phyloP scores from a whole-genome alignment of 2,797 vertebrate species.

The Spheniscus humboldti region DNA sequence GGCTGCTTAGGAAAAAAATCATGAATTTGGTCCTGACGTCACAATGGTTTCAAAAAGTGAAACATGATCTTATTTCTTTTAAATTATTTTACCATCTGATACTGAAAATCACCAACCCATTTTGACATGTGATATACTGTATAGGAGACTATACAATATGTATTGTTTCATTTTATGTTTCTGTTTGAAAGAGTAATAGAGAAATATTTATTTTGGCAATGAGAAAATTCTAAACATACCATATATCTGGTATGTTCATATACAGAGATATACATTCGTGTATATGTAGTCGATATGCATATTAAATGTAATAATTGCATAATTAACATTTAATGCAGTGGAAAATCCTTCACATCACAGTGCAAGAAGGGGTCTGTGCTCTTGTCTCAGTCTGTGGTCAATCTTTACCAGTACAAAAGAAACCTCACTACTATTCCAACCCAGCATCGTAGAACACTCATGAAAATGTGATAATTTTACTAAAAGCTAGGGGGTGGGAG shows the following conservation, averaged over 20 bases:
- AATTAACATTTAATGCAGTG: background rate
- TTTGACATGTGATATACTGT: background rate
- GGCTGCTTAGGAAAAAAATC: background rate
- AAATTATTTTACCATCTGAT: background rate
- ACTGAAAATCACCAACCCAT: background rate
- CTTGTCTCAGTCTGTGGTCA: background rate
- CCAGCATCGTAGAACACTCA: background rate
- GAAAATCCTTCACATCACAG: background rate
- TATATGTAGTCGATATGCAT: background rate
- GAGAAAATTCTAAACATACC: background rate
- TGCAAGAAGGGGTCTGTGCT: background rate
- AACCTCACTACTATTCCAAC: background rate
- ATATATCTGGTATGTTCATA: background rate
- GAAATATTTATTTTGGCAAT: background rate
- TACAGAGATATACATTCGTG: background rate
- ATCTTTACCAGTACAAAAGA: background rate
- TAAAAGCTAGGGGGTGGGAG: background rate
- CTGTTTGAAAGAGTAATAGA: background rate
- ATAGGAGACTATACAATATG: fast-evolving
- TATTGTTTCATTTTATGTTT: background rate
- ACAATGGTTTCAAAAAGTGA: background rate
- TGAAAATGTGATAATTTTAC: background rate
- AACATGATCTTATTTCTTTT: background rate
- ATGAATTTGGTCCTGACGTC: background rate
- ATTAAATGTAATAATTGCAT: background rate